Conservation (phyloP, 2,888 invertebrate genomes). For the Oithona nana region DNA sequence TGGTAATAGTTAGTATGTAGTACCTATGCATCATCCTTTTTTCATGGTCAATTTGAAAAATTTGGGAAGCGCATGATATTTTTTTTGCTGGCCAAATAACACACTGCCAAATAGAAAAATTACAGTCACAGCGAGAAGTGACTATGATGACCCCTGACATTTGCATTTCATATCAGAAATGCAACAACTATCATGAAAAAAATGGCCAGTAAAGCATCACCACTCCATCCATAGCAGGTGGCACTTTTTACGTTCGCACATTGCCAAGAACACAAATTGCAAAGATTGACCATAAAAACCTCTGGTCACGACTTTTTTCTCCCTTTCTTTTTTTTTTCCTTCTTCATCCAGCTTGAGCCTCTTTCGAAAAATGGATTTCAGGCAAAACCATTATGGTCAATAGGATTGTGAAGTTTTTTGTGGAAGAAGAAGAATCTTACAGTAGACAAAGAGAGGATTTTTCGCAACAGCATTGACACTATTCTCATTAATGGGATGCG, state of each 20-base stretch:
- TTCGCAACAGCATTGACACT: not conserved
- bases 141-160: not conserved
- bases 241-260: not conserved
- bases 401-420: no score
- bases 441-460: no score
- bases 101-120: not conserved
- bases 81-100: no score
- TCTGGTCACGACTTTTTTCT: not conserved
- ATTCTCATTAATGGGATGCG: not conserved
- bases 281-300: not conserved
- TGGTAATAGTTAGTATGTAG: no score
- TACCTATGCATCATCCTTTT: no score
- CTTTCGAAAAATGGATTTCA: no score
- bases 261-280: not conserved
- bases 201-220: not conserved
- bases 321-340: not conserved
- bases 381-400: no score
- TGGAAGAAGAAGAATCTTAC: no score
- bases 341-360: no score
- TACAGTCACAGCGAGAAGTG: no score
- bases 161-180: not conserved
- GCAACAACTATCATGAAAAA: not conserved
- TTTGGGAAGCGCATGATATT: no score
- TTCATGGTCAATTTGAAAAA: no score
- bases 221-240: not conserved